A percentile compares a stretch with the other conserved stretches of the same genome.
Evolutionary conservation across 2,888 invertebrate genomes (phyloP).

Genomic region (Acrobasis suavella): DNA sequence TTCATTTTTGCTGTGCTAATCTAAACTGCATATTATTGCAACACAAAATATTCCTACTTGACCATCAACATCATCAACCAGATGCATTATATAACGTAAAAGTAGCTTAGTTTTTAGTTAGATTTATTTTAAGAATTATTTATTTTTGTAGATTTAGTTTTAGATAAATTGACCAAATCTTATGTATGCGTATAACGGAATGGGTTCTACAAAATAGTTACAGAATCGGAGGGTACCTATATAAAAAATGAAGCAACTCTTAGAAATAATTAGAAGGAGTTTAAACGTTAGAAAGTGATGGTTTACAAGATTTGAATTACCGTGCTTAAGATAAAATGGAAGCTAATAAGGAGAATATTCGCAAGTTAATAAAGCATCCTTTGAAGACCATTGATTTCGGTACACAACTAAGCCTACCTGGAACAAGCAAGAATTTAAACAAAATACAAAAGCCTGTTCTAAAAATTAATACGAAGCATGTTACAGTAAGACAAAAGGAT

Average conservation of each 20-base stretch:
- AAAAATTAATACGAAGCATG: conserved; percentile 46
- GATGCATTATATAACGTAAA: no score
- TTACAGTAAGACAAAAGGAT: conserved; percentile 47
- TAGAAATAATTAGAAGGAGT: background rate
- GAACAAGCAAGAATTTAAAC: conserved; percentile 31
- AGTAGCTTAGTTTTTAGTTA: conserved; percentile 63
- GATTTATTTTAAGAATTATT: conserved; percentile 53
- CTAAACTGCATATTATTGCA: no score
- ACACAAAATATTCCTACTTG: no score
- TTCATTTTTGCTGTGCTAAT: no score
- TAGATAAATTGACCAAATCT: conserved; percentile 30
- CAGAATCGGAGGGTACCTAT: conserved; percentile 2
- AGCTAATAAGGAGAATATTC: no score
- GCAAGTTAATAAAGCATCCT: conserved; percentile 45
- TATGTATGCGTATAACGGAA: background rate
- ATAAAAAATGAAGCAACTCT: conserved; percentile 1
- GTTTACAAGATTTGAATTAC: no score
- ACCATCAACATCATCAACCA: no score
- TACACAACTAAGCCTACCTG: conserved; percentile 33
- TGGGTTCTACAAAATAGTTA: background rate
- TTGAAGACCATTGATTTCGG: conserved; percentile 46
- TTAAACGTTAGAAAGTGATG: no score
- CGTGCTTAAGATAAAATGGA: conserved; percentile 50
- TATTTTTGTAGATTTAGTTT: no score
- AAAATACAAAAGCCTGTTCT: conserved; percentile 32